These are phyloP conservation scores for Marronus borbonicus DNA, from an alignment of 2,888 invertebrate species.

Conservation along the genomic window DNA sequence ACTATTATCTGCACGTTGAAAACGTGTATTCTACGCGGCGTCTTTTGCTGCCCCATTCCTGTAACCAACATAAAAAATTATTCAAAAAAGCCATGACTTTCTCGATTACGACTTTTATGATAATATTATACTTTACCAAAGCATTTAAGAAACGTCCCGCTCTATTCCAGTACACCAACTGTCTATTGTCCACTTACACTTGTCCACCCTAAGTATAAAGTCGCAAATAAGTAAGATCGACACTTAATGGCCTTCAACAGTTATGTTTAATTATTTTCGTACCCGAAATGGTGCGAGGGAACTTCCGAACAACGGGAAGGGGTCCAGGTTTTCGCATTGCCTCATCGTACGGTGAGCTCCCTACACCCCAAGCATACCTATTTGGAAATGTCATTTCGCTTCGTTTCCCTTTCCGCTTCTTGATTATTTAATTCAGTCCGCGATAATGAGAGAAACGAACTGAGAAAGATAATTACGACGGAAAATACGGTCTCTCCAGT, in stretches of 20 bases:
- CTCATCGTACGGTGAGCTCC: neutral
- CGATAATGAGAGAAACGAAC: conserved; percentile 69
- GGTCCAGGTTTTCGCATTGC: neutral
- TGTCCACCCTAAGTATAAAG: neutral
- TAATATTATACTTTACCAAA: too few species aligned
- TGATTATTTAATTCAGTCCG: conserved; percentile 69
- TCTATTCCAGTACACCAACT: too few species aligned
- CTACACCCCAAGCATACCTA: conserved; percentile 58
- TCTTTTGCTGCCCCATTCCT: too few species aligned
- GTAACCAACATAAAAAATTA: too few species aligned
- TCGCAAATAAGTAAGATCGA: conserved; percentile 35
- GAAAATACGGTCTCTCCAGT: conserved; percentile 65
- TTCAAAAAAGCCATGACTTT: too few species aligned
- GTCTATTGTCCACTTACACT: neutral
- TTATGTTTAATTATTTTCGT: conserved; percentile 50
- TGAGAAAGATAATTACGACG: conserved; percentile 69
- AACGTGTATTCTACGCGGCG: too few species aligned
- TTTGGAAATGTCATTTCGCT: conserved; percentile 68
- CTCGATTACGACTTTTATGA: too few species aligned
- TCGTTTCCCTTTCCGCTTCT: conserved; percentile 69
- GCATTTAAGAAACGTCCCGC: too few species aligned
- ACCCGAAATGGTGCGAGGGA: neutral
- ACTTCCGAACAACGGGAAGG: neutral
- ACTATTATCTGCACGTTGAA: too few species aligned
- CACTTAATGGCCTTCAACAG: conserved; percentile 36